A percentile compares a stretch with the other conserved stretches of the same genome.
These are phyloP conservation scores for Porites australiensis DNA, from an alignment of 64 coral and sea anemone genomes.

Conservation along the genomic window DNA sequence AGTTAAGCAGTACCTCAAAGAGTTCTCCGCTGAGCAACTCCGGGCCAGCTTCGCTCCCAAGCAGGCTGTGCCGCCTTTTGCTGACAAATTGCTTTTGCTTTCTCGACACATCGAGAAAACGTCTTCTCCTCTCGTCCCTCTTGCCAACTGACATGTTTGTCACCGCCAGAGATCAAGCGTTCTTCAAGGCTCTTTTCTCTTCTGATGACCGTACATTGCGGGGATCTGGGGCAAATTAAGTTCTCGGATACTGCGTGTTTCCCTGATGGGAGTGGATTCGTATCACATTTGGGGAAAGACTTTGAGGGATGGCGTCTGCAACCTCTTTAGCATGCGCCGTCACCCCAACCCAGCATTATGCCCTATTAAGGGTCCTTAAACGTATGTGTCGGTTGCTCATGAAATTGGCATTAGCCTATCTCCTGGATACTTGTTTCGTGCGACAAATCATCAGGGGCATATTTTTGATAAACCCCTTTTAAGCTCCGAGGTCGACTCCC, in stretches of 20 bases:
- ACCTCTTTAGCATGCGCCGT: constrained; percentile 3
- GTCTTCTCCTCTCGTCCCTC: no score
- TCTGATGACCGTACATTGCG: constrained; percentile 12
- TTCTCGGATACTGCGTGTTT: neutral
- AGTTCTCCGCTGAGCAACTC: no score
- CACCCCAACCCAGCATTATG: constrained; percentile 19
- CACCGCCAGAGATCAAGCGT: no score
- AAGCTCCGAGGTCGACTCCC: constrained; percentile 8
- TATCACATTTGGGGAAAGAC: constrained; percentile 20
- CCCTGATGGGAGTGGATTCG: constrained; percentile 3
- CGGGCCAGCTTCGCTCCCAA: no score
- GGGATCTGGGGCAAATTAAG: constrained; percentile 8
- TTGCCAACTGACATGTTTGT: no score
- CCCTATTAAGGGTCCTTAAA: neutral
- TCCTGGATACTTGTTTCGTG: no score
- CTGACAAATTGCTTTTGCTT: no score
- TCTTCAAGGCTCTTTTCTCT: constrained; percentile 7
- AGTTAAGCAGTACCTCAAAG: no score
- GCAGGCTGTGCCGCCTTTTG: no score
- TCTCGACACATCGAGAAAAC: no score
- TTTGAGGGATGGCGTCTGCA: neutral
- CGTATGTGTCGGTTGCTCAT: no score
- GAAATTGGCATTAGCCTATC: no score
- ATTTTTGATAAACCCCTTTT: neutral
- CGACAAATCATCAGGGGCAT: neutral